Percentiles rank a stretch among this genome's conserved stretches.
phyloP scores from a whole-genome alignment of 2,888 invertebrate genomes.

The Caenorhabditis panamensis region DNA sequence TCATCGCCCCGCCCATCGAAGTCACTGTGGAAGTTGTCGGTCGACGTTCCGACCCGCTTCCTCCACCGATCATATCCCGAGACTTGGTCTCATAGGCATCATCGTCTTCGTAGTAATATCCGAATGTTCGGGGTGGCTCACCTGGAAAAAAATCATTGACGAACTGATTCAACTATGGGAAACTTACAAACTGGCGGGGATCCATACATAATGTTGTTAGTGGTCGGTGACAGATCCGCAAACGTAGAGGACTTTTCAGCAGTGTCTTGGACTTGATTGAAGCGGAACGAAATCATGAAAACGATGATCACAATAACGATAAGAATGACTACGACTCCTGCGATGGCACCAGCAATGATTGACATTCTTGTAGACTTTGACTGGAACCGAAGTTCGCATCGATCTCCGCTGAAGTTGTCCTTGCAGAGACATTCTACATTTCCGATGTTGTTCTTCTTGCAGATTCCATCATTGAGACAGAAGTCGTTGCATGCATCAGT shows the following conservation, averaged over 20 bases:
- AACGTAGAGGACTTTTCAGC: constrained; percentile 53
- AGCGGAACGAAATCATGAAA: constrained; percentile 80
- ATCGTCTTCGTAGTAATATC: constrained; percentile 81
- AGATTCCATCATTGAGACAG: constrained; percentile 81
- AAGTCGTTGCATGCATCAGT: constrained; percentile 80
- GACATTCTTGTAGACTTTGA: constrained; percentile 72
- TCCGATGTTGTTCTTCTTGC: constrained; percentile 80
- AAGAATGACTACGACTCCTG: constrained; percentile 74
- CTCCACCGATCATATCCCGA: constrained; percentile 28
- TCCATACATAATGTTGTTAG: constrained; percentile 56
- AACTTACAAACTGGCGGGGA: constrained; percentile 59
- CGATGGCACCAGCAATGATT: constrained; percentile 57
- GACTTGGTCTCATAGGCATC: constrained; percentile 77
- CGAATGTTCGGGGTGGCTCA: constrained; percentile 75
- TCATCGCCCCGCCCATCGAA: constrained; percentile 57
- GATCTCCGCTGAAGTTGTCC: constrained; percentile 78
- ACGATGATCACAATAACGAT: constrained; percentile 78
- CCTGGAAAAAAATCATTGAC: constrained; percentile 27
- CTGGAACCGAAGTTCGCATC: constrained; percentile 69
- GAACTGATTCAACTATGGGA: neutral
- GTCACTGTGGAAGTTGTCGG: constrained; percentile 56
- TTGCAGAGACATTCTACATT: constrained; percentile 80
- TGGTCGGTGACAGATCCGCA: constrained; percentile 38
- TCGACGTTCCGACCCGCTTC: constrained; percentile 45
- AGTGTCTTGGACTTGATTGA: constrained; percentile 64